Conservation (phyloP, 1,140 invertebrate species). For the Leptestheria dahalacensis region DNA sequence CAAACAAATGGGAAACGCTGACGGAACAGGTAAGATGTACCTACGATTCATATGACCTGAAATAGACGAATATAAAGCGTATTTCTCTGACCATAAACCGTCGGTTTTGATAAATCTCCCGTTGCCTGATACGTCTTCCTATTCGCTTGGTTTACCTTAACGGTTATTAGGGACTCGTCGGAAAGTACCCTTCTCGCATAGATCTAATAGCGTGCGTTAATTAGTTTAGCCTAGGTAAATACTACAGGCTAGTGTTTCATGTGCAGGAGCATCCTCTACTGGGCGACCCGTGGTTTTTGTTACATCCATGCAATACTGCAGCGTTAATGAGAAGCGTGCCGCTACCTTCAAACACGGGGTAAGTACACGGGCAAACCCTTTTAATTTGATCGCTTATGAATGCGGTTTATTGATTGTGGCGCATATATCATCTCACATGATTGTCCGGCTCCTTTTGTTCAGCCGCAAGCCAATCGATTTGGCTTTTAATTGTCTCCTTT, state of each 20-base stretch:
- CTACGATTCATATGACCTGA: not conserved
- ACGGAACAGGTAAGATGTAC: not conserved
- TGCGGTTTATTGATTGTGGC: not conserved
- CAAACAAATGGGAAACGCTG: not conserved
- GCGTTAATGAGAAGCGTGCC: constrained; percentile 22
- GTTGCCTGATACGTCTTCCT: too few relatives aligned
- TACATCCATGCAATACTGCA: constrained; percentile 32
- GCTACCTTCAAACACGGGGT: not conserved
- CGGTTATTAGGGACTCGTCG: too few relatives aligned
- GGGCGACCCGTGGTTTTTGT: constrained; percentile 28
- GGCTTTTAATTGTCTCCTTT: not conserved
- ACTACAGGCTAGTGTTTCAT: not conserved
- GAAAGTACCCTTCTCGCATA: too few relatives aligned
- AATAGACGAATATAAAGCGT: not conserved
- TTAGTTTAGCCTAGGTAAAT: too few relatives aligned
- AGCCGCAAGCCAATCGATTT: not conserved
- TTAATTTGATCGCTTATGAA: not conserved
- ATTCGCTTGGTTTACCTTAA: too few relatives aligned
- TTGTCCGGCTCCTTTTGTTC: not conserved
- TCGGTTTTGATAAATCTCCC: not conserved
- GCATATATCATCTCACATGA: not conserved
- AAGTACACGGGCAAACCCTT: not conserved
- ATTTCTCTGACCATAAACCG: not conserved
- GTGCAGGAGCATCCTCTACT: constrained; percentile 30
- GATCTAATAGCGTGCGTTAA: too few relatives aligned